Conservation (phyloP, 1,140 invertebrate genomes). For the Planococcus citri region DNA sequence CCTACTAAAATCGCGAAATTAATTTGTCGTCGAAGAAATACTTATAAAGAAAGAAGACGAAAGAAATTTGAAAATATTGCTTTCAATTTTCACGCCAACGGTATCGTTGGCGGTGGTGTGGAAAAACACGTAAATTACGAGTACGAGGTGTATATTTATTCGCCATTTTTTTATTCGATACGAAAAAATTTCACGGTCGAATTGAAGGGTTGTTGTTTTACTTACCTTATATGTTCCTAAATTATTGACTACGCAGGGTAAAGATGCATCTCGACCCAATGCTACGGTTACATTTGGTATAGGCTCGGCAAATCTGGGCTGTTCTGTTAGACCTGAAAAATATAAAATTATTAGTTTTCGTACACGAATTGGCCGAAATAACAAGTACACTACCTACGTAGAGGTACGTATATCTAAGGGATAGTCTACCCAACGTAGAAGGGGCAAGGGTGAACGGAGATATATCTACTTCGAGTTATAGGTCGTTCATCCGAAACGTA, state of each 20-base stretch:
- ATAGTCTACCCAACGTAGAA: too few species aligned
- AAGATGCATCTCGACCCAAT: slow-evolving; percentile 68
- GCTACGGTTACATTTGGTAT: slow-evolving; percentile 80
- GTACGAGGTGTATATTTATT: too few species aligned
- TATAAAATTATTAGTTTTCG: neutral
- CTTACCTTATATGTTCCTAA: slow-evolving; percentile 74
- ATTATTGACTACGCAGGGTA: slow-evolving; percentile 78
- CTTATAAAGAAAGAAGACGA: too few species aligned
- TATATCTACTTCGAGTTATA: neutral
- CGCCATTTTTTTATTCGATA: too few species aligned
- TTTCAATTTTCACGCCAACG: too few species aligned
- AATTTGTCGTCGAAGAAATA: neutral
- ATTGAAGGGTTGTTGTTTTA: neutral
- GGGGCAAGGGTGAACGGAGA: too few species aligned
- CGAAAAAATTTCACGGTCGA: too few species aligned
- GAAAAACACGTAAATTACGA: too few species aligned
- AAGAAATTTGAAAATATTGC: too few species aligned
- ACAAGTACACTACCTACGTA: neutral
- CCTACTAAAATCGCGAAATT: neutral
- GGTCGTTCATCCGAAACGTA: neutral
- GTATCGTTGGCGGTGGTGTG: too few species aligned
- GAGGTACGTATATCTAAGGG: too few species aligned
- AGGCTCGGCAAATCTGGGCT: slow-evolving; percentile 69
- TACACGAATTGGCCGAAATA: neutral
- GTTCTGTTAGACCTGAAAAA: slow-evolving; percentile 62